Evolutionary conservation across 2,113 vertebrate genomes (phyloP).

Genomic region (Pseudorhombus dupliciocellatus): DNA sequence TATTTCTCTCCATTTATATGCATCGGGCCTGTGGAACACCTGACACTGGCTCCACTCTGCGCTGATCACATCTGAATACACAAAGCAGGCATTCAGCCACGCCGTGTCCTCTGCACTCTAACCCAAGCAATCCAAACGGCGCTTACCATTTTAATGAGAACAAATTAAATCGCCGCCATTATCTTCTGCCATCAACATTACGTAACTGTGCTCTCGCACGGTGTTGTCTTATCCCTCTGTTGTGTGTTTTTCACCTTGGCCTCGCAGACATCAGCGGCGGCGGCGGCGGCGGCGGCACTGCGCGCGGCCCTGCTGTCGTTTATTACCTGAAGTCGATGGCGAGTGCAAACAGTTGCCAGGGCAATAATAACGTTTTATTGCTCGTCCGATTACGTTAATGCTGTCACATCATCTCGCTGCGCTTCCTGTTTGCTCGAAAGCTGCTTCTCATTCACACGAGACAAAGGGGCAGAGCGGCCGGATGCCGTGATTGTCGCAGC

Average conservation of each 20-base stretch:
- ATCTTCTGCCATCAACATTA: constrained; percentile 23
- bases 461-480: constrained; percentile 7
- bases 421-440: constrained; percentile 66
- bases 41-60: constrained; percentile 52
- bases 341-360: constrained; percentile 58
- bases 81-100: constrained; percentile 47
- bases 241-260: background rate
- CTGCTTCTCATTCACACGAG: constrained; percentile 28
- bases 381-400: constrained; percentile 51
- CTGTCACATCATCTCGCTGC: constrained; percentile 21
- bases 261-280: background rate
- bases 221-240: background rate
- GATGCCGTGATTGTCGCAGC: constrained; percentile 16
- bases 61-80: constrained; percentile 75
- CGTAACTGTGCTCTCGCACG: constrained; percentile 8
- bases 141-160: constrained; percentile 50
- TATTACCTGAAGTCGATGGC: constrained; percentile 49
- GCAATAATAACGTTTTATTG: constrained; percentile 55
- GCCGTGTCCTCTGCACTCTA: background rate
- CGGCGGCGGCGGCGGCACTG: background rate
- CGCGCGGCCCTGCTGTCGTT: constrained; percentile 30
- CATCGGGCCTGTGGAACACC: constrained; percentile 50
- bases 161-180: constrained; percentile 32
- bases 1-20: constrained; percentile 54
- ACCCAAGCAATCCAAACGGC: constrained; percentile 13